Evolutionary conservation across 2,888 invertebrate species (phyloP).

Genomic region (Tinea pellionella): DNA sequence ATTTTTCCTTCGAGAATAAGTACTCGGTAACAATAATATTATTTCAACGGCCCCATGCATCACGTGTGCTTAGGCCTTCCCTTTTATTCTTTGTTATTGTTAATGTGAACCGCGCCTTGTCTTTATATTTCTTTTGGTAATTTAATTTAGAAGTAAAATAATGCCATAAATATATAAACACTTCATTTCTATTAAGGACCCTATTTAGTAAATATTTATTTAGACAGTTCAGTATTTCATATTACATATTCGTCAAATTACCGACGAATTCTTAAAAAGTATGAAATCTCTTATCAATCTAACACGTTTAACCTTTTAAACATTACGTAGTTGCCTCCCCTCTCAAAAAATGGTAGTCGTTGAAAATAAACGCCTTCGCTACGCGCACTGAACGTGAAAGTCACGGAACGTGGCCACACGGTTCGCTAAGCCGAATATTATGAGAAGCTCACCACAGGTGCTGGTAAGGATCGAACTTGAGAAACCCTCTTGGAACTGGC

Average conservation of each 20-base stretch:
- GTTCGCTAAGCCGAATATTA: slow-evolving; percentile 68
- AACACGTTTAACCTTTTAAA: slow-evolving; percentile 8
- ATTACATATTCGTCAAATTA: too few species aligned
- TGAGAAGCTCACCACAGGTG: slow-evolving; percentile 59
- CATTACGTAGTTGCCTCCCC: background rate
- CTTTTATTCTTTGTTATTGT: slow-evolving; percentile 53
- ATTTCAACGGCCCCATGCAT: slow-evolving; percentile 65
- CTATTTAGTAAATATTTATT: background rate
- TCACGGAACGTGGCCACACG: background rate
- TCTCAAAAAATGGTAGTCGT: background rate
- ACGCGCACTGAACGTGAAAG: slow-evolving; percentile 4
- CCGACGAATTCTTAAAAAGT: background rate
- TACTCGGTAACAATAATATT: slow-evolving; percentile 68
- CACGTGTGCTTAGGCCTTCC: slow-evolving; percentile 35
- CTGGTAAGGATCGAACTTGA: slow-evolving; percentile 57
- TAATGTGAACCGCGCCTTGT: slow-evolving; percentile 30
- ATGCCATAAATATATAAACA: background rate
- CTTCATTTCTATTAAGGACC: background rate
- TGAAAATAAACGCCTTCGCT: slow-evolving; percentile 9
- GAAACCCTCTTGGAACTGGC: slow-evolving; percentile 19
- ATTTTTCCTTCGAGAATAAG: slow-evolving; percentile 62
- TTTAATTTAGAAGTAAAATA: slow-evolving; percentile 16
- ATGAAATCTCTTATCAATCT: background rate
- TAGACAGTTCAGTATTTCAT: background rate
- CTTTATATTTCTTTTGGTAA: slow-evolving; percentile 21